Evolutionary conservation across 30 jellyfish, hydroid and myxozoan genomes (phyloP), one percentile per base, ranked within the genome.

Genomic region (Haliclystus octoradiatus): DNA sequence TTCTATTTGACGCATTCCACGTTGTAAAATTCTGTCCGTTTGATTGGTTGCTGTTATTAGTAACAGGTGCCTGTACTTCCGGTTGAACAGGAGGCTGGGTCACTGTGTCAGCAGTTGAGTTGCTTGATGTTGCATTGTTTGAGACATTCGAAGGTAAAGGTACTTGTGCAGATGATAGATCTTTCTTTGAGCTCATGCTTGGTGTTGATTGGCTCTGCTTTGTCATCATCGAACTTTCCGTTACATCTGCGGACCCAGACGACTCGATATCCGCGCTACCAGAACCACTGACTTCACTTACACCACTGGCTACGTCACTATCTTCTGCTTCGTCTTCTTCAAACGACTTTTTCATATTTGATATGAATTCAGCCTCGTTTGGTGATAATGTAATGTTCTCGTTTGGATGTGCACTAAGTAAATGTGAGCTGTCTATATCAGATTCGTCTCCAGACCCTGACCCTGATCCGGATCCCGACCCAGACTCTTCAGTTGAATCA

Each of bases 391-490:
- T 70, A 19, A 40, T 40, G 19, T 19, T 40, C 57, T 40, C 19
- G 57, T 9, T 40, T 19, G 57, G 19, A 40, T 40, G 57, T 5
- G 14, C 57, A 19, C 57, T 40, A 40, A 9, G 9, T 40, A 19
- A 9, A 5, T 40, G 14, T 9, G 14, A 5, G 14, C 19, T 19
- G 57, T 40, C 57, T 5, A 9, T 28, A 7, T 12, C 89, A 0
- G 61, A 30, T 62, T 28, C 51, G 28, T 50, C 51, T 15, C 88
- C 88, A 7, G 84, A 63, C 9, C 88, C 94, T 14, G 94, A 82
- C 29, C 94, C 94, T 22, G 94, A 82, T 22, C 79, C 83, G 28
- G 94, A 82, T 27, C 76, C 94, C 12, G 94, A 82, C 15, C 63
- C 84, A 9, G 80, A 62, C 33, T 53, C 73, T 3, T 2, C 28